phyloP scores from a whole-genome alignment of 1,140 invertebrate species.

The Drosophila sechellia region DNA sequence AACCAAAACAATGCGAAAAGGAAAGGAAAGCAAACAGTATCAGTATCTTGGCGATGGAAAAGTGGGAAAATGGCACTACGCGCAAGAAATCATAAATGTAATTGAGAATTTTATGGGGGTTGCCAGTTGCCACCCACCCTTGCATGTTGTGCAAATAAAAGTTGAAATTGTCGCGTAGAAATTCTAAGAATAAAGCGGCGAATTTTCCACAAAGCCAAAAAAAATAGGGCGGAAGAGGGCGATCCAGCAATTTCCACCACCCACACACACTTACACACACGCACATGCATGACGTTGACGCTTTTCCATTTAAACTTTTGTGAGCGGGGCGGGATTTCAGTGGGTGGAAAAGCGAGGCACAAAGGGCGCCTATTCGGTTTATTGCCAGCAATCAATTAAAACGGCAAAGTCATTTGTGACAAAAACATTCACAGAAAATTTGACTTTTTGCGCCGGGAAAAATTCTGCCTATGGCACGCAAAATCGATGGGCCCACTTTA shows the following conservation, averaged over 20 bases:
- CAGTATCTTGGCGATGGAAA: constrained; percentile 41
- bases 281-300: constrained; percentile 64
- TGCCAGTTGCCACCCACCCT: constrained; percentile 7
- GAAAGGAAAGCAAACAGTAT: constrained; percentile 35
- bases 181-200: constrained; percentile 71
- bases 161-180: constrained; percentile 74
- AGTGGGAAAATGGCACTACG: constrained; percentile 37
- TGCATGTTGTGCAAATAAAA: constrained; percentile 65
- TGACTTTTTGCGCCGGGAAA: constrained; percentile 58
- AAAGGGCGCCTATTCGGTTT: constrained; percentile 77
- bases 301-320: constrained; percentile 76
- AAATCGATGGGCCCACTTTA: constrained; percentile 54
- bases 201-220: constrained; percentile 64
- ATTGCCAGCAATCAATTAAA: constrained; percentile 80
- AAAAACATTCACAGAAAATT: constrained; percentile 79
- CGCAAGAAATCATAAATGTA: constrained; percentile 81
- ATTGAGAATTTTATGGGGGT: constrained; percentile 75
- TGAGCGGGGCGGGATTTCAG: not conserved
- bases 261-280: not conserved
- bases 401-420: constrained; percentile 79
- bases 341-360: constrained; percentile 13
- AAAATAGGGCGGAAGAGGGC: constrained; percentile 35
- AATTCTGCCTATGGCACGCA: constrained; percentile 34
- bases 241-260: constrained; percentile 23
- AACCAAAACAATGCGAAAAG: constrained; percentile 39